A percentile compares a stretch with the other conserved stretches of the same genome.
phyloP scores from a whole-genome alignment of 37 sponge, comb jelly and placozoan species.

The Theonella swinhoei region DNA sequence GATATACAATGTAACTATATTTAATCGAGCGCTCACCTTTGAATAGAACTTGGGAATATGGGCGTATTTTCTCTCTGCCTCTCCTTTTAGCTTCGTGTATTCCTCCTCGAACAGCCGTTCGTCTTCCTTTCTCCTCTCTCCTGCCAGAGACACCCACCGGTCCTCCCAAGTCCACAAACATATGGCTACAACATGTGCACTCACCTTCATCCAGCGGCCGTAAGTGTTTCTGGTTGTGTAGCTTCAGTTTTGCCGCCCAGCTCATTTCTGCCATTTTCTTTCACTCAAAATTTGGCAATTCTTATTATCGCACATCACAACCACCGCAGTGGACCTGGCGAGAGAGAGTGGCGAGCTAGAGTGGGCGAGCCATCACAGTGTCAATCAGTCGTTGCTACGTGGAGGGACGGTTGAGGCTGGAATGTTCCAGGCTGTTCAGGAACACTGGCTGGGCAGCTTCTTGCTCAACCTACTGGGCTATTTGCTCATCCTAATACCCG shows the following conservation, averaged over 20 bases:
- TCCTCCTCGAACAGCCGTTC: slow-evolving; percentile 56
- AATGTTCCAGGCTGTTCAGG: slow-evolving; percentile 26
- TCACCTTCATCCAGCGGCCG: no score
- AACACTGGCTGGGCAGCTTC: slow-evolving; percentile 85
- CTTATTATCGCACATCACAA: neutral
- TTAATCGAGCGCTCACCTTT: slow-evolving; percentile 30
- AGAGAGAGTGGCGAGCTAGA: no score
- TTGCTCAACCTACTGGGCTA: slow-evolving; percentile 86
- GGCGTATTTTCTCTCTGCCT: slow-evolving; percentile 5
- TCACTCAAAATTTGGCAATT: neutral
- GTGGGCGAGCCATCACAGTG: no score
- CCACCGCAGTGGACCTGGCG: no score
- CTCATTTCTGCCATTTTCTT: neutral
- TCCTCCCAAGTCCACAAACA: no score
- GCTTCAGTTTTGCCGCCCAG: neutral
- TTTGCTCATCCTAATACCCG: slow-evolving; percentile 81
- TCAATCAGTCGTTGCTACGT: no score
- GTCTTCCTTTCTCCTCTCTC: slow-evolving; percentile 29
- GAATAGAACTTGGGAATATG: slow-evolving; percentile 86
- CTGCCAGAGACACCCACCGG: neutral
- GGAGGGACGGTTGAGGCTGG: no score
- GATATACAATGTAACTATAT: neutral
- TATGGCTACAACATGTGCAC: no score
- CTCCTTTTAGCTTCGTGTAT: slow-evolving; percentile 56
- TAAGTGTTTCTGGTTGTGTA: neutral